Conservation (phyloP, 2,888 invertebrate genomes). For the Pterostichus madidus region DNA sequence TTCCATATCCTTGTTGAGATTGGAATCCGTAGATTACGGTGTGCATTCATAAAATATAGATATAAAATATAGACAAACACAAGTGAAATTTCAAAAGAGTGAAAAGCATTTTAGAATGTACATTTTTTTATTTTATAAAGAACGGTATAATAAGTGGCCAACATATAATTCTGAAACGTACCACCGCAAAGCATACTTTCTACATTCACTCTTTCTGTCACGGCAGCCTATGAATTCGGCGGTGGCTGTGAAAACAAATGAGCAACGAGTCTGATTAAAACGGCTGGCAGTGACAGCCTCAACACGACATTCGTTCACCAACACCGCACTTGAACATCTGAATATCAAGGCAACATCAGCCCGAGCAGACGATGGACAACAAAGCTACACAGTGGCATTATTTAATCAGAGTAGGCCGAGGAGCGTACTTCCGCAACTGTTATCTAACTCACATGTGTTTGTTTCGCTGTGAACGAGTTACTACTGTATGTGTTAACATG, state of each 20-base stretch:
- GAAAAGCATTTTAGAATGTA: not conserved
- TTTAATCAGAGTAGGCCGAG: slow-evolving; percentile 45
- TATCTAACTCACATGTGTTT: slow-evolving; percentile 28
- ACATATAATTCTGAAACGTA: too few relatives aligned
- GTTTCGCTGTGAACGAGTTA: not conserved
- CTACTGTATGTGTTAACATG: slow-evolving; percentile 13
- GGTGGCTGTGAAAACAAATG: slow-evolving; percentile 32
- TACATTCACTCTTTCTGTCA: not conserved
- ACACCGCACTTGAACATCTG: not conserved
- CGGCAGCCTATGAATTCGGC: not conserved
- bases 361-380: slow-evolving; percentile 30
- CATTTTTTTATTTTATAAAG: too few relatives aligned
- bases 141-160: too few relatives aligned
- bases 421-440: slow-evolving; percentile 37
- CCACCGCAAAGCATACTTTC: not conserved
- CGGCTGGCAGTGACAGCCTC: slow-evolving; percentile 9
- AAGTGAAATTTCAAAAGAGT: too few relatives aligned
- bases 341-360: not conserved
- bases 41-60: too few relatives aligned
- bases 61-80: too few relatives aligned
- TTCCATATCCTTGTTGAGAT: too few relatives aligned
- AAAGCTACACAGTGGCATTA: slow-evolving; percentile 20
- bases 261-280: slow-evolving; percentile 38
- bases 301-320: slow-evolving; percentile 10
- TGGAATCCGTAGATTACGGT: too few relatives aligned